These are phyloP conservation scores for Drosophila testacea DNA, from an alignment of 2,888 invertebrate species.

Conservation along the genomic window DNA sequence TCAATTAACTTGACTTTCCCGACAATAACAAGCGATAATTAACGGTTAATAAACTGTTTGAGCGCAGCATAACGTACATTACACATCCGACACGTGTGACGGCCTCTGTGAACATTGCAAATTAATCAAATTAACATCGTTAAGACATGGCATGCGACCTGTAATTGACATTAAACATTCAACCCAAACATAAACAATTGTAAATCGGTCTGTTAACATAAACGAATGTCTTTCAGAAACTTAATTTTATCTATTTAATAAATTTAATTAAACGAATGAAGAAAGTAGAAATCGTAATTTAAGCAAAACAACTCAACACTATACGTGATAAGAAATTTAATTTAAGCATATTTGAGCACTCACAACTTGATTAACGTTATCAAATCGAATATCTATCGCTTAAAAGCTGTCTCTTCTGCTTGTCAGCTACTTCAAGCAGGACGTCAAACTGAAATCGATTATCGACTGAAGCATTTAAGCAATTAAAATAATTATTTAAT, in stretches of 20 bases:
- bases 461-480: not conserved
- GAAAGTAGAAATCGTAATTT: not conserved
- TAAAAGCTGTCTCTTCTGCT: not conserved
- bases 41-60: constrained; percentile 74
- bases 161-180: constrained; percentile 50
- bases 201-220: not conserved
- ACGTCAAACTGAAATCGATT: not conserved
- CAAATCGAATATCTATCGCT: not conserved
- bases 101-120: constrained; percentile 39
- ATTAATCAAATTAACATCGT: constrained; percentile 77
- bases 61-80: constrained; percentile 42
- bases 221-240: not conserved
- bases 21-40: constrained; percentile 74
- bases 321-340: not conserved
- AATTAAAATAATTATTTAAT: constrained; percentile 10
- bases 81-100: constrained; percentile 65
- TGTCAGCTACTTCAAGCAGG: not conserved
- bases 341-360: not conserved
- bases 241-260: not conserved
- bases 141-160: constrained; percentile 51
- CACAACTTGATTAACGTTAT: not conserved
- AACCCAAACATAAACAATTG: constrained; percentile 67
- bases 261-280: not conserved
- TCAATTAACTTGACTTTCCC: constrained; percentile 64
- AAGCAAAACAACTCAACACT: too few species aligned